These are phyloP conservation scores for Tolypeutes matacus DNA, from an alignment of 2,797 vertebrate genomes.

Conservation along the genomic window DNA sequence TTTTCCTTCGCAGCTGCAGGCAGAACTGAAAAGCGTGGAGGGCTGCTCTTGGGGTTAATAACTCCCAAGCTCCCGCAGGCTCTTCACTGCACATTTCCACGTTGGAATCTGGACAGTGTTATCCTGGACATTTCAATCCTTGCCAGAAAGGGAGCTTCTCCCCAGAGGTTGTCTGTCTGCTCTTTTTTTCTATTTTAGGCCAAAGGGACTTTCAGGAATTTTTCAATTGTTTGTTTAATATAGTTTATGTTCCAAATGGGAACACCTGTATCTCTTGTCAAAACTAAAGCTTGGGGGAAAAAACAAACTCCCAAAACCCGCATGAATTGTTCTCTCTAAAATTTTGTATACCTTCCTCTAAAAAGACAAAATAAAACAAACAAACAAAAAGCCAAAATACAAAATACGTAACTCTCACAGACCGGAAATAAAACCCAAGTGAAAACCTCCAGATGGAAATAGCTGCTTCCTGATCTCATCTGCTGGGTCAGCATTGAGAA, in stretches of 20 bases:
- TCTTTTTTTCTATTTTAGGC: background rate
- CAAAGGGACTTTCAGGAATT: conserved; percentile 84
- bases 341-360: background rate
- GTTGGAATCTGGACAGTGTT: conserved; percentile 84
- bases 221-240: conserved; percentile 67
- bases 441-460: conserved; percentile 78
- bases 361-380: background rate
- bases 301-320: background rate
- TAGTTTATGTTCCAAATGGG: conserved; percentile 82
- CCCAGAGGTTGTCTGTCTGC: conserved; percentile 78
- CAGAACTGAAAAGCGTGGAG: conserved; percentile 75
- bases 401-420: background rate
- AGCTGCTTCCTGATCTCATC: conserved; percentile 72
- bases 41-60: conserved; percentile 78
- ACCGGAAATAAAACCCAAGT: conserved; percentile 26
- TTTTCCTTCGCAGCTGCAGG: conserved; percentile 81
- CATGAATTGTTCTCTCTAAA: background rate
- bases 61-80: conserved; percentile 79
- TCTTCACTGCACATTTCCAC: conserved; percentile 75
- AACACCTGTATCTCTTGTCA: conserved; percentile 83
- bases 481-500: conserved; percentile 65
- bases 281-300: conserved; percentile 78
- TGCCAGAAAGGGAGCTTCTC: conserved; percentile 81
- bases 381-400: background rate
- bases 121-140: conserved; percentile 78